phyloP scores from a whole-genome alignment of 1,140 invertebrate species.

The Drosophila lini region DNA sequence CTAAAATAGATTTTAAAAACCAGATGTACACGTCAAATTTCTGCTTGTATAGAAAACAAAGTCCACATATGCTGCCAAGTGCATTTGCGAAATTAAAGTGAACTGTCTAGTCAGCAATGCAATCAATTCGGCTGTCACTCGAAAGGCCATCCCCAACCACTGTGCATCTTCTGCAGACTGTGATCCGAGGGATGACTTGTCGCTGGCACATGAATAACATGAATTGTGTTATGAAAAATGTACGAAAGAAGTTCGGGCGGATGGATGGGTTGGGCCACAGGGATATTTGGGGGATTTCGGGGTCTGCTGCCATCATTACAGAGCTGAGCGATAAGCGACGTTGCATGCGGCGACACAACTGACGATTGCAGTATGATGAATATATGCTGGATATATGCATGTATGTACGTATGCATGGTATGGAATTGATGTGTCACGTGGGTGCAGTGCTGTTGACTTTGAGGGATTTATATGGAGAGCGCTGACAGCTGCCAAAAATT shows the following conservation, averaged over 20 bases:
- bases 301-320: conserved; percentile 69
- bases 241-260: conserved; percentile 52
- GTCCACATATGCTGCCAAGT: conserved; percentile 2
- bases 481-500: conserved; percentile 77
- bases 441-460: conserved; percentile 76
- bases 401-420: conserved; percentile 10
- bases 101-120: conserved; percentile 6
- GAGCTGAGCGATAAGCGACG: conserved; percentile 80
- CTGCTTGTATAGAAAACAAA: neutral
- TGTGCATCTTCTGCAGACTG: conserved; percentile 18
- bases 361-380: conserved; percentile 80
- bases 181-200: conserved; percentile 41
- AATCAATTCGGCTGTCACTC: conserved; percentile 30
- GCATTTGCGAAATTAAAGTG: neutral
- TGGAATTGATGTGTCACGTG: conserved; percentile 81
- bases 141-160: conserved; percentile 20
- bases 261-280: conserved; percentile 7
- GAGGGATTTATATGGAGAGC: conserved; percentile 71
- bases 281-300: conserved; percentile 8
- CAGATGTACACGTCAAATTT: neutral
- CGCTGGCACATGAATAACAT: conserved; percentile 68
- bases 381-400: conserved; percentile 6
- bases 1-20: too few species aligned
- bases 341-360: conserved; percentile 74
- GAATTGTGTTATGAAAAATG: conserved; percentile 79